phyloP scores from a whole-genome alignment of 2,888 invertebrate genomes.

The Tubulanus polymorphus region DNA sequence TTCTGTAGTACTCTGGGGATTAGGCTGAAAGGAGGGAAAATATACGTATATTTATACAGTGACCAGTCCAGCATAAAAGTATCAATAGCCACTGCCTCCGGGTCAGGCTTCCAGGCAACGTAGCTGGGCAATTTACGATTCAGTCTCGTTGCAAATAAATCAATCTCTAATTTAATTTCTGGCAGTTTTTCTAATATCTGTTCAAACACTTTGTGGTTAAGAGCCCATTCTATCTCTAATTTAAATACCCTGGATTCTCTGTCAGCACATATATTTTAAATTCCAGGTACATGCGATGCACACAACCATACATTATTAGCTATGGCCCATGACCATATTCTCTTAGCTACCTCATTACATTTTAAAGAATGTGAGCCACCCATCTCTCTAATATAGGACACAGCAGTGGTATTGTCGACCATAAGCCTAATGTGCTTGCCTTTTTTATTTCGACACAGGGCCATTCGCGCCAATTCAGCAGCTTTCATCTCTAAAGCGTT shows the following conservation, averaged over 20 bases:
- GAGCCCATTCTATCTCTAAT: slow-evolving; percentile 17
- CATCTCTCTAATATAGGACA: slow-evolving; percentile 15
- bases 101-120: slow-evolving; percentile 14
- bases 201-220: slow-evolving; percentile 9
- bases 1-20: slow-evolving; percentile 6
- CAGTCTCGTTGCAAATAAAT: slow-evolving; percentile 18
- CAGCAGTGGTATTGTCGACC: slow-evolving; percentile 14
- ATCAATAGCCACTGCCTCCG: slow-evolving; percentile 12
- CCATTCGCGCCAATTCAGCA: slow-evolving; percentile 11
- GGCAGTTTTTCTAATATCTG: background rate
- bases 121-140: slow-evolving; percentile 12
- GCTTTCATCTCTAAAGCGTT: slow-evolving; percentile 20
- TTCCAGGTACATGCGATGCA: slow-evolving; percentile 13
- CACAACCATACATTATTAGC: slow-evolving; percentile 14
- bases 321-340: slow-evolving; percentile 14
- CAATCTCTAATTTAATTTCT: slow-evolving; percentile 2
- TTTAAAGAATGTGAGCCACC: slow-evolving; percentile 10
- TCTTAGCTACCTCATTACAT: slow-evolving; percentile 12
- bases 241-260: slow-evolving; percentile 10
- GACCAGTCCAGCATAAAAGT: slow-evolving; percentile 15
- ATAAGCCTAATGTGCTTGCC: slow-evolving; percentile 13
- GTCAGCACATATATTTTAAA: slow-evolving; percentile 12
- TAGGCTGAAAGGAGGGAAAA: slow-evolving; percentile 17
- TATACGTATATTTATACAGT: slow-evolving; percentile 2
- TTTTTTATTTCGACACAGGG: slow-evolving; percentile 4